phyloP scores from a whole-genome alignment of 1,140 invertebrate species.

The Andricus grossulariae region DNA sequence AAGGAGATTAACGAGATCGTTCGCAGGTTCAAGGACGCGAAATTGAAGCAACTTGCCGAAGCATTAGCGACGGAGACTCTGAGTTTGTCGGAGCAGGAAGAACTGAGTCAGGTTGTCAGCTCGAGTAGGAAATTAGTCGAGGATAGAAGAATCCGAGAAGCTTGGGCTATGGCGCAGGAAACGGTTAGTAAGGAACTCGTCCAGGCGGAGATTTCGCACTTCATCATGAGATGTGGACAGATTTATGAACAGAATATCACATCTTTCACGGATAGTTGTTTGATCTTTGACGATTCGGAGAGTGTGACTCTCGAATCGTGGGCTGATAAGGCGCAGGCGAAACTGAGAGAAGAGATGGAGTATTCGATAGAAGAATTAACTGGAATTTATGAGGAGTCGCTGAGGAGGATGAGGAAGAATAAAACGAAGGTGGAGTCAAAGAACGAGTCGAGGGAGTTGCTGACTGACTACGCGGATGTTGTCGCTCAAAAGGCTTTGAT shows the following conservation, averaged over 20 bases:
- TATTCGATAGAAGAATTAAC: constrained; percentile 81
- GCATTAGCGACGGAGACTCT: constrained; percentile 81
- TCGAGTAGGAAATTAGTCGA: constrained; percentile 67
- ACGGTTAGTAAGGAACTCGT: constrained; percentile 83
- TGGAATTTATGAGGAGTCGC: constrained; percentile 79
- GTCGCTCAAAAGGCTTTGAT: constrained; percentile 86
- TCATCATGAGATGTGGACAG: constrained; percentile 81
- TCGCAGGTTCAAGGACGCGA: constrained; percentile 81
- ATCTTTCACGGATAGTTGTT: constrained; percentile 68
- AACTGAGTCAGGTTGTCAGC: constrained; percentile 64
- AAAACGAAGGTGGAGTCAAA: constrained; percentile 69
- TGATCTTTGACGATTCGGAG: constrained; percentile 79
- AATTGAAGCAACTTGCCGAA: constrained; percentile 81
- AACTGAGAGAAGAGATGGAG: constrained; percentile 82
- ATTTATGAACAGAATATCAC: constrained; percentile 78
- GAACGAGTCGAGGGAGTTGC: constrained; percentile 75
- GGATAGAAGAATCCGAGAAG: constrained; percentile 79
- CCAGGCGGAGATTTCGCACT: constrained; percentile 84
- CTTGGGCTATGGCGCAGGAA: constrained; percentile 82
- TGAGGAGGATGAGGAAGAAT: constrained; percentile 74
- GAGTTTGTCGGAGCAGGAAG: constrained; percentile 73
- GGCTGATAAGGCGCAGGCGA: constrained; percentile 82
- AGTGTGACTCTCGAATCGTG: constrained; percentile 81
- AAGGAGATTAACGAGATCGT: constrained; percentile 79
- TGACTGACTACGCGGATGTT: constrained; percentile 84